phyloP scores from a whole-genome alignment of 1,140 invertebrate species.

The Drosophila hydei region DNA sequence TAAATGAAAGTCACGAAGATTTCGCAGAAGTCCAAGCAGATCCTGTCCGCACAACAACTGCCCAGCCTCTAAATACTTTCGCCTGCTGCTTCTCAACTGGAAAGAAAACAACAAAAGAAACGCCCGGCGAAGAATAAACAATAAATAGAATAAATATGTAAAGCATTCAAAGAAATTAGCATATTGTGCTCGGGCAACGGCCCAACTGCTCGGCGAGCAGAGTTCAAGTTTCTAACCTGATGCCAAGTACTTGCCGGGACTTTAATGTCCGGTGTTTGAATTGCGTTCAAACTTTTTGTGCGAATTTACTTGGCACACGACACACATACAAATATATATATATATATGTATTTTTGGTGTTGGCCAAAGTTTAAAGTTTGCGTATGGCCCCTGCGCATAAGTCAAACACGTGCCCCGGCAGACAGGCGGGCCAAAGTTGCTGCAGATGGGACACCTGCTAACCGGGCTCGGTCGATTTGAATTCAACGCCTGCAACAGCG shows the following conservation, averaged over 20 bases:
- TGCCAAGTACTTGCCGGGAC: slow-evolving; percentile 33
- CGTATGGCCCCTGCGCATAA: slow-evolving; percentile 62
- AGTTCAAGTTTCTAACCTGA: slow-evolving; percentile 57
- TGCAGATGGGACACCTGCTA: slow-evolving; percentile 57
- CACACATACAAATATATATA: slow-evolving; percentile 1
- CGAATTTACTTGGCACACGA: slow-evolving; percentile 48
- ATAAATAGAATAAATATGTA: slow-evolving; percentile 80
- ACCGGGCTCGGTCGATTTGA: slow-evolving; percentile 60
- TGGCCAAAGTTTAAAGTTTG: slow-evolving; percentile 73
- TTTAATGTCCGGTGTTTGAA: slow-evolving; percentile 72
- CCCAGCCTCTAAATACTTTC: slow-evolving; percentile 75
- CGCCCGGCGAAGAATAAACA: slow-evolving; percentile 54
- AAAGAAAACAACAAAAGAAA: slow-evolving; percentile 19
- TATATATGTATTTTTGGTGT: slow-evolving; percentile 26
- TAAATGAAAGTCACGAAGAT: slow-evolving; percentile 70
- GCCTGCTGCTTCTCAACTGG: slow-evolving; percentile 45
- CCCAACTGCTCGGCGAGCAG: no score
- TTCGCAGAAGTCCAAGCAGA: slow-evolving; percentile 21
- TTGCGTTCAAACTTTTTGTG: slow-evolving; percentile 51
- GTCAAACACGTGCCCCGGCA: slow-evolving; percentile 71
- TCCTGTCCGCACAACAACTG: slow-evolving; percentile 16
- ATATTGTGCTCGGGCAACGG: slow-evolving; percentile 53
- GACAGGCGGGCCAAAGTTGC: slow-evolving; percentile 43
- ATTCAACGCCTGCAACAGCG: slow-evolving; percentile 52
- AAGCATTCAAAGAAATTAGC: slow-evolving; percentile 70